A percentile compares a stretch with the other conserved stretches of the same genome.
phyloP scores from a whole-genome alignment of 2,888 invertebrate genomes.

The Hemaris fuciformis region DNA sequence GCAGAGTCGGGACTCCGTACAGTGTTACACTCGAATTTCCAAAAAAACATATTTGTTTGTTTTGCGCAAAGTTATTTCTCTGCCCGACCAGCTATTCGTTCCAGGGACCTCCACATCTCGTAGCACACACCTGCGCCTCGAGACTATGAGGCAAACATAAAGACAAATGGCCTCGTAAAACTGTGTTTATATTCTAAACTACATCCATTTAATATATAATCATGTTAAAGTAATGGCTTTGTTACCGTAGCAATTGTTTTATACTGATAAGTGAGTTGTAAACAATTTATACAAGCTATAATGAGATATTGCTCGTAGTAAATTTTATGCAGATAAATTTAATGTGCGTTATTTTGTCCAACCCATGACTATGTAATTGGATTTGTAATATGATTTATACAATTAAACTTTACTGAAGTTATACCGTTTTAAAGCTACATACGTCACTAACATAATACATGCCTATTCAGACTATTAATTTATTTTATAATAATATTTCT shows the following conservation, averaged over 20 bases:
- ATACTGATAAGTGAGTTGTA: slow-evolving; percentile 14
- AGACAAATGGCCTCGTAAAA: background rate
- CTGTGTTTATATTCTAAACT: background rate
- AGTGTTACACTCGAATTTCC: too few species aligned
- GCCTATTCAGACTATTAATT: too few species aligned
- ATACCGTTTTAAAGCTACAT: too few species aligned
- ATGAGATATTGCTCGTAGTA: background rate
- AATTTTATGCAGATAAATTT: background rate
- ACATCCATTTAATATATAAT: background rate
- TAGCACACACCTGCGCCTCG: too few species aligned
- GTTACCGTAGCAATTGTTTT: slow-evolving; percentile 19
- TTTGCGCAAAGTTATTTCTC: too few species aligned
- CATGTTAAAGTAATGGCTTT: slow-evolving; percentile 4
- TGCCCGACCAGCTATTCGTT: too few species aligned
- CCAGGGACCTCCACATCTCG: too few species aligned
- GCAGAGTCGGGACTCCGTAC: too few species aligned
- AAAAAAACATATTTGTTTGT: too few species aligned
- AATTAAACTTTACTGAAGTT: background rate
- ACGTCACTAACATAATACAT: too few species aligned
- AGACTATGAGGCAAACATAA: background rate
- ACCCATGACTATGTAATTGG: background rate
- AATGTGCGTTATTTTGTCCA: background rate
- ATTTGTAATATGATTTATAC: background rate
- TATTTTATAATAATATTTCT: too few species aligned
- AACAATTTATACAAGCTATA: background rate